Evolutionary conservation across 2,113 vertebrate genomes (phyloP).

Genomic region (Micronycteris hirsuta): DNA sequence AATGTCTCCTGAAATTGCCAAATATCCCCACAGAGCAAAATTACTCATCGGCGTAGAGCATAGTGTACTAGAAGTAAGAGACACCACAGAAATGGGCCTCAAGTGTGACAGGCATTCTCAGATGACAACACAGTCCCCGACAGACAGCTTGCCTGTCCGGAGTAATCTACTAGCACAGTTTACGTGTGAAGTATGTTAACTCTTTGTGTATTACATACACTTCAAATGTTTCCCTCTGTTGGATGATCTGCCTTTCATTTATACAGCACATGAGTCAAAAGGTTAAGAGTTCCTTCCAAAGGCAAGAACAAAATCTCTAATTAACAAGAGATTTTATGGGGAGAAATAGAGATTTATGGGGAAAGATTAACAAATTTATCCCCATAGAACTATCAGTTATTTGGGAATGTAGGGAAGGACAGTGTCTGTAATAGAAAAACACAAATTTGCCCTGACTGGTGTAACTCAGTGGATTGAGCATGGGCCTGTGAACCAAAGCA

Average conservation of each 20-base stretch:
- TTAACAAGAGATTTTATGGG: no score
- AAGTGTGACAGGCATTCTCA: neutral
- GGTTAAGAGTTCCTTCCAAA: neutral
- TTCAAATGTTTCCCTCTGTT: neutral
- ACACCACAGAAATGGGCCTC: neutral
- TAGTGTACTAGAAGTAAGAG: neutral
- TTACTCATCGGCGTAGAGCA: neutral
- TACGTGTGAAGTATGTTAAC: neutral
- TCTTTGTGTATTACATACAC: neutral
- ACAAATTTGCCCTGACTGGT: no score
- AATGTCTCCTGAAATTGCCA: neutral
- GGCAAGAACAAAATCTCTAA: neutral
- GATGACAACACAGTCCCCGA: neutral
- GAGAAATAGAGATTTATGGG: no score
- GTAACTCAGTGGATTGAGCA: no score
- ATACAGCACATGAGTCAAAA: neutral
- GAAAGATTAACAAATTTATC: no score
- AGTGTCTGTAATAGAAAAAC: neutral
- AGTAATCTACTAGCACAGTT: neutral
- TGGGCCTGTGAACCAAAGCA: no score
- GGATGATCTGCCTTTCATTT: neutral
- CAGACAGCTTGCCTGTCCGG: neutral
- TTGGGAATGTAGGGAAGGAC: neutral
- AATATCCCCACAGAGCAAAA: neutral
- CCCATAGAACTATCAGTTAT: neutral